Base-by-base conservation (phyloP, 2,888 invertebrate genomes). In the Sesia bembeciformis region DNA sequence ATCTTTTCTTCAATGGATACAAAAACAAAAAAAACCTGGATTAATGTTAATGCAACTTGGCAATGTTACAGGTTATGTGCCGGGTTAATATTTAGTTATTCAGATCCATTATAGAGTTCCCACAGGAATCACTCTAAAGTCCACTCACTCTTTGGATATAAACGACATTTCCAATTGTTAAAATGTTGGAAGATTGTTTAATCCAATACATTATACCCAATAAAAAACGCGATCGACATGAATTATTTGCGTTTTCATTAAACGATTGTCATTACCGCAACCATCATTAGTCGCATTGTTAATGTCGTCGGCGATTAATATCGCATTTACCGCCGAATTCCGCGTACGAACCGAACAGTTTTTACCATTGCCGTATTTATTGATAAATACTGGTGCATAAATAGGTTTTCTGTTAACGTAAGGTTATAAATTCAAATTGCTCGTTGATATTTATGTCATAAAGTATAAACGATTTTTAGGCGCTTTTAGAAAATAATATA, bases 281-380 rank as follows among this genome's bases (percentile, higher is more conserved):
- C 82, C 81, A 82, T 84, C 81, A 83, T 46, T 46, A 72, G 64
- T 64, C 62, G 73, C 69, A 78, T 79, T 82, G 81, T 84, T 83
- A 82, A 83, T 82, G 78, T 72, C 69, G 62, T 62, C 68, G 67
- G 71, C 78, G 75, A 84, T 83, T 82, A 83, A 82, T 82, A 73
- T 78, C 75, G 72, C 81, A 80, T 83, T 82, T 81, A 66, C 71
- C 52, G 54, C 54, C 65, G 67, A 75, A 76, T 75, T 63, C 62
- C 57, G 54, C 56, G 55, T 54, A 58, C 53, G 57, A 56, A 38
- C 50, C 50, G 46, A 23, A 39, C 39, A 38, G 50, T 50, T 39
- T 42, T 38, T 50, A 39, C 23, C 38, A 50, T 7, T 50, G 8
- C 50, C 39, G 46, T 38, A 50, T 50, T 50, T 38, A 50, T 50